Base-by-base conservation (phyloP, 1,140 invertebrate species). In the Caerostris darwini region DNA sequence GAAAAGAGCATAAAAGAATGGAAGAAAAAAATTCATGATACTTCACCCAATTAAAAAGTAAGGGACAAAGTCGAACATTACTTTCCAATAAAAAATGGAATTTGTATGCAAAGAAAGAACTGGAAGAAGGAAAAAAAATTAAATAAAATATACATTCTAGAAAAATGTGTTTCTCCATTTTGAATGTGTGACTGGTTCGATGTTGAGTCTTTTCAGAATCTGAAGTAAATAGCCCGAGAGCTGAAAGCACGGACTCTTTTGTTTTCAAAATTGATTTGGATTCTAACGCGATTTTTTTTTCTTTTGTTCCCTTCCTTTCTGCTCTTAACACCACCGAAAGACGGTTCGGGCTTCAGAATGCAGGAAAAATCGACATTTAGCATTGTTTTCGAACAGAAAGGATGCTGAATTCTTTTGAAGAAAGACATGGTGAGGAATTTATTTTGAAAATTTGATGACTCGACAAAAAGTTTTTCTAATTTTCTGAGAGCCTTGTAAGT, bases 171-270 rank as follows among this genome's bases (percentile, higher is more conserved):
- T 64, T 67, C 86, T 7, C 67, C 88, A 56, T 90, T 90, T 90
- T 77, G 88, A 77, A 58, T 34, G 88, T 90, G 88, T 90, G 88
- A 90, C 64, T 12, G 10, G 34, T 90, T 56, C 67, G 34, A 90
- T 71, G 64, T 17, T 5, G 53, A 71, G 50, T 90, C 61, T 77
- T 90, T 90, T 90, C 69, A 90, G 67, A 90, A 57, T 77, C 34
- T n/a, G 88, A 77, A 90, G 88, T 90, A 90, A 90, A 90, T 90
- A 90, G 88, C 88, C 88, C 54, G 64, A 71, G 88, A 90, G 88
- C 50, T 90, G 88, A 90, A 88, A 88, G 69, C 53, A 56, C 53
- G 67, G 57, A 77, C 58, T 90, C 88, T 77, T 90, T 71, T 90
- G 88, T 90, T 71, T 69, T 90, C 88, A 50, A 77, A 90, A 90